Percentiles rank a stretch among this genome's conserved stretches.
Evolutionary conservation across 2,888 invertebrate species (phyloP).

Genomic region (Parelbella ahira): DNA sequence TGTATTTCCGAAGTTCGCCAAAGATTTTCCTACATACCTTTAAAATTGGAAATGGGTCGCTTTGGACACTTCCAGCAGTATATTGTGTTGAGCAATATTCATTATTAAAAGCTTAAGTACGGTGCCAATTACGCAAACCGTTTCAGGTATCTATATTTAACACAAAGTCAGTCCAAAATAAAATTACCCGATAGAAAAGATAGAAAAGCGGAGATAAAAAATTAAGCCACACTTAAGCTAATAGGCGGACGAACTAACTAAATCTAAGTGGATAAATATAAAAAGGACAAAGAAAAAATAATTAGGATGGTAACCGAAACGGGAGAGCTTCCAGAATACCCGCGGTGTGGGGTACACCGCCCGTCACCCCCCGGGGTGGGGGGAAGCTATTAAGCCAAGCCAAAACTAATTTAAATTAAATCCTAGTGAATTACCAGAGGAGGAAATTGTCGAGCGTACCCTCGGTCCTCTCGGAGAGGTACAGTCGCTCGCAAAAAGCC

Average conservation of each 20-base stretch:
- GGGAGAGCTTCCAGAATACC: slow-evolving; percentile 53
- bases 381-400: slow-evolving; percentile 93
- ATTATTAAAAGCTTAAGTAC: too few species aligned
- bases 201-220: too few species aligned
- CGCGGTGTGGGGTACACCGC: slow-evolving; percentile 59
- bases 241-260: slow-evolving; percentile 21
- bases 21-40: too few species aligned
- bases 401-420: slow-evolving; percentile 89
- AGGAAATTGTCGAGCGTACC: slow-evolving; percentile 80
- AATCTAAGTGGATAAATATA: slow-evolving; percentile 26
- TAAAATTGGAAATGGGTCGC: too few species aligned
- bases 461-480: slow-evolving; percentile 68
- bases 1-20: too few species aligned
- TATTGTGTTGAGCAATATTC: too few species aligned
- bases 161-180: too few species aligned
- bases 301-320: slow-evolving; percentile 32
- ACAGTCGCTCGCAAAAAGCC: slow-evolving; percentile 39
- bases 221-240: slow-evolving; percentile 22
- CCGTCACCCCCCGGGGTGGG: slow-evolving; percentile 54
- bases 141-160: too few species aligned
- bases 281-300: slow-evolving; percentile 29
- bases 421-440: slow-evolving; percentile 86
- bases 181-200: background rate
- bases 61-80: too few species aligned
- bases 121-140: too few species aligned